Percentiles rank a stretch among this genome's conserved stretches.
These are phyloP conservation scores for Myotis myotis DNA, from an alignment of 2,797 vertebrate species.

Conservation along the genomic window DNA sequence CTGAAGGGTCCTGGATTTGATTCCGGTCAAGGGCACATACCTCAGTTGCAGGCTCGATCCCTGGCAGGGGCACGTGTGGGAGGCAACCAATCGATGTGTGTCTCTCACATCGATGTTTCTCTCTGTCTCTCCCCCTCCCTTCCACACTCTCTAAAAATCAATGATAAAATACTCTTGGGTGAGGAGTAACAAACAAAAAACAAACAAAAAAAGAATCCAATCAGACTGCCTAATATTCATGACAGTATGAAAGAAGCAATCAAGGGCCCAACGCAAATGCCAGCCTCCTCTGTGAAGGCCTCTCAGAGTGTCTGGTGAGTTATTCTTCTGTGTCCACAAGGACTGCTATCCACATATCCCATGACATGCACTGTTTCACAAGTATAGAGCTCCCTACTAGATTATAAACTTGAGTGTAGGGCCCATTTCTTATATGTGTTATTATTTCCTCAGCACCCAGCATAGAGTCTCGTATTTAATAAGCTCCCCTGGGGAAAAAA, in stretches of 20 bases:
- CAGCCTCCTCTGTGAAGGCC: not conserved
- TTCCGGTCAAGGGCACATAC: no score
- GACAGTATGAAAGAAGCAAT: not conserved
- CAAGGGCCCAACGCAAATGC: not conserved
- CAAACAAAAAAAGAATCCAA: no score
- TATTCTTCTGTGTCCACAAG: not conserved
- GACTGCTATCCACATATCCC: not conserved
- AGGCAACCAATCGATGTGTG: no score
- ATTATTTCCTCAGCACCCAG: not conserved
- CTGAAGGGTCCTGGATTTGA: no score
- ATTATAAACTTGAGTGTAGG: not conserved
- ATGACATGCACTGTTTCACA: not conserved
- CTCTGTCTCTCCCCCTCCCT: no score
- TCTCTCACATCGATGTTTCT: no score
- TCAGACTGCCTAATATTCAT: not conserved
- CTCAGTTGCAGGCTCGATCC: no score
- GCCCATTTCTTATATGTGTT: not conserved
- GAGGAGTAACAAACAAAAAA: no score
- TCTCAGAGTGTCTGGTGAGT: not conserved
- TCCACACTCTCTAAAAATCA: no score
- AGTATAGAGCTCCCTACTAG: not conserved
- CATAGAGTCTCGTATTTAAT: not conserved
- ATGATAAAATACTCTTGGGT: no score
- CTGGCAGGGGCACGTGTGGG: no score
- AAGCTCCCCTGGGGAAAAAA: not conserved